phyloP scores from a whole-genome alignment of 2,888 invertebrate genomes.

The Notodonta dromedarius region DNA sequence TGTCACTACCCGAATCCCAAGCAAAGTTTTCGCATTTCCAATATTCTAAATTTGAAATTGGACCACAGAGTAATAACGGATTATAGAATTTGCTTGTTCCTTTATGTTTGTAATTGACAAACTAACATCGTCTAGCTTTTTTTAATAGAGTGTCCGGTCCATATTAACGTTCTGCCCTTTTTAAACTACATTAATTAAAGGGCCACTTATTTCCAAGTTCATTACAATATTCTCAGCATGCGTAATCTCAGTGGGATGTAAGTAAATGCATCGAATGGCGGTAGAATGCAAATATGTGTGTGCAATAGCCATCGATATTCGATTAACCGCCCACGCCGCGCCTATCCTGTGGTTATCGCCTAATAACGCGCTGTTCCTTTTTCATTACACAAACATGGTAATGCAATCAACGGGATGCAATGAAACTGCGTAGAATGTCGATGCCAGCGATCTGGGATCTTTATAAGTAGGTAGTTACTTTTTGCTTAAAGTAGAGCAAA shows the following conservation, averaged over 20 bases:
- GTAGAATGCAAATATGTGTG: conserved; percentile 61
- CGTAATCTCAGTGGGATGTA: conserved; percentile 53
- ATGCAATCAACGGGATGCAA: conserved; percentile 48
- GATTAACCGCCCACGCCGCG: conserved; percentile 50
- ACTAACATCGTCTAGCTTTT: too few species aligned
- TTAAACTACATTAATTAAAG: conserved; percentile 33
- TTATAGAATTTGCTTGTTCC: too few species aligned
- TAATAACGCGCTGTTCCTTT: conserved; percentile 38
- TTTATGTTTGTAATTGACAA: too few species aligned
- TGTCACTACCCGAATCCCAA: not conserved
- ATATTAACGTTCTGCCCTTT: not conserved
- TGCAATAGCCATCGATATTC: conserved; percentile 45
- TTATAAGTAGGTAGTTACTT: not conserved
- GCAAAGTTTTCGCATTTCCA: not conserved
- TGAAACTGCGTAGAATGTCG: conserved; percentile 32
- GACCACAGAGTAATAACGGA: not conserved
- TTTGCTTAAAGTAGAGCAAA: not conserved
- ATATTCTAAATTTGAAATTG: not conserved
- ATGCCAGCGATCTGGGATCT: conserved; percentile 38
- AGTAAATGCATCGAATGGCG: conserved; percentile 49
- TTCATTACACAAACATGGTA: conserved; percentile 48
- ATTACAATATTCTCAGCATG: conserved; percentile 34
- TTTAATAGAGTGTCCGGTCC: too few species aligned
- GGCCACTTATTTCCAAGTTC: conserved; percentile 23
- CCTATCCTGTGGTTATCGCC: conserved; percentile 46